Evolutionary conservation across 2,888 invertebrate species (phyloP), one percentile per base, ranked within the genome.

Genomic region (Monochamus alternatus): DNA sequence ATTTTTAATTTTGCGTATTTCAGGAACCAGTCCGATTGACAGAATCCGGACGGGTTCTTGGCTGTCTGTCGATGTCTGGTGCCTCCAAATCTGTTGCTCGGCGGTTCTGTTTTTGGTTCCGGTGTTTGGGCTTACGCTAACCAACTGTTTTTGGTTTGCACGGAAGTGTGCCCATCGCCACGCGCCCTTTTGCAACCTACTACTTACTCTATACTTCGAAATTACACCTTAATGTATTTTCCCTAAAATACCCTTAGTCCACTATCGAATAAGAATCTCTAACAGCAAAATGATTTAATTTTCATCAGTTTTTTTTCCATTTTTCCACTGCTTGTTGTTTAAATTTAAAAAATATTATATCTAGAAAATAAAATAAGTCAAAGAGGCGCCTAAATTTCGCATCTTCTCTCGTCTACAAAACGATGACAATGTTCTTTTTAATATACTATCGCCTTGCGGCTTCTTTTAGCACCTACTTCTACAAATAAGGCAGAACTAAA

Each of bases 61-160:
- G 69, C 60, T 71, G 71, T 71, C 63, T 71, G 70, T 76, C 59
- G 65, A 66, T 63, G 76, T 76, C 76, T 76, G 74, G 76, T 47
- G 60, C 58, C 51, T 63, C 68, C 68, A 78, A 76, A 78, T 78
- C 78, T 71, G 67, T 67, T 65, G 75, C 73, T 78, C 75, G 77
- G 81, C 77, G 64, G 74, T 77, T 86, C 83, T 85, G 84, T 83
- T 84, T 83, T 78, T 81, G 85, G 87, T 87, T 87, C 87, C 87
- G 86, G 86, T 86, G 83, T 81, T 81, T 79, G 77, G 74, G 78
- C 80, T 76, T 76, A 78, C 86, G 86, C 87, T 87, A 79, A 80
- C 87, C 87, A 88, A 87, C 87, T 87, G 87, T 87, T 83, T 82
- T 82, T 80, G 81, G 84, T 86, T 87, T 85, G 87, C 87, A 86